Evolutionary conservation across 2,113 vertebrate genomes (phyloP), one percentile per base, ranked within the genome.

Genomic region (Platichthys stellatus): DNA sequence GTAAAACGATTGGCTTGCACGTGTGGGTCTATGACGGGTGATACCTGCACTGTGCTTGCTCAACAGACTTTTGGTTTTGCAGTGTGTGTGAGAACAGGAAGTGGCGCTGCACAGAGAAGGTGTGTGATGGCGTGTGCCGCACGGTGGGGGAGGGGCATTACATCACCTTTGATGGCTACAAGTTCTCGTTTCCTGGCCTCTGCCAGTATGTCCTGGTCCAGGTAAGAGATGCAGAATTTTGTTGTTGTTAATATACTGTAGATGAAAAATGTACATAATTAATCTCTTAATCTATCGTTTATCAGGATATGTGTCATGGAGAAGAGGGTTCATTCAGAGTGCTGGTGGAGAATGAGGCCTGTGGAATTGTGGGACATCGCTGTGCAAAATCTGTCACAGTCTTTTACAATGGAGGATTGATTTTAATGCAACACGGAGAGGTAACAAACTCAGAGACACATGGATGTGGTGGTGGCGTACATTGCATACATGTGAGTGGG

Each of bases 191-290:
- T 77, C 95, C 96, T 0, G 98, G 98, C 40, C 94, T 95, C 66
- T 99, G 98, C 75, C 97, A 97, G 23, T 99, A 99, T 2, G 94
- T 99, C 1, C 87, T 99, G 76, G 96, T 89, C 45, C 97, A 99
- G 97, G 98, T 99, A 91, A 95, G 94, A 72, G 10, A 59, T 69
- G 5, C 3, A 26, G 13, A 64, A 23, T 23, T 23, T 23, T 23
- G 23, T 23, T 23, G 14, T 3, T 23, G n/a, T 58, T 4, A 35
- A 62, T 62, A 51, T 43, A 51, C 47, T n/a, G 69, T 63, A 45
- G 23, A 23, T 23, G 23, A 23, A 23, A 6, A 20, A 54, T n/a
- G 21, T 9, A 9, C 10, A 69, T 63, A 53, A 3, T 3, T 35
- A 43, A 43, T 53, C 10, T 69, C 4, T 53, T 18, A 7, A 35